A percentile compares a stretch with the other conserved stretches of the same genome.
Evolutionary conservation across 2,113 vertebrate species (phyloP).

Genomic region (Accipiter virgatus): DNA sequence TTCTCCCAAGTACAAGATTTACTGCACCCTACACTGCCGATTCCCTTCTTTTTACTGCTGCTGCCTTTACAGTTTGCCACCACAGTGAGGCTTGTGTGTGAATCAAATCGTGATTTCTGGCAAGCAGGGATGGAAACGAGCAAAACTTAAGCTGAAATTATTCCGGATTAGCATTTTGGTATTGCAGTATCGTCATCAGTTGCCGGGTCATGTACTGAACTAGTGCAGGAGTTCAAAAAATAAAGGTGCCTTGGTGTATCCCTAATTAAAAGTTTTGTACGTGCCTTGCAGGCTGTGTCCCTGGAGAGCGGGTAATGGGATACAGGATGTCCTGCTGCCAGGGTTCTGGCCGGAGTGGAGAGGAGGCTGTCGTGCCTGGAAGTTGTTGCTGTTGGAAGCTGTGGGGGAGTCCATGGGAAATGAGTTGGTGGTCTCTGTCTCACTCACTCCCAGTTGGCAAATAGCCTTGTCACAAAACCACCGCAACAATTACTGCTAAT

Average conservation of each 20-base stretch:
- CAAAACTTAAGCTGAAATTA: background rate
- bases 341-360: background rate
- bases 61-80: constrained; percentile 37
- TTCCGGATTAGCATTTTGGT: background rate
- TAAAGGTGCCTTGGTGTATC: background rate
- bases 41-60: background rate
- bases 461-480: constrained; percentile 23
- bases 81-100: constrained; percentile 21
- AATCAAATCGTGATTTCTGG: background rate
- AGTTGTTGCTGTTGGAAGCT: constrained; percentile 35
- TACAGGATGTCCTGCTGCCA: background rate
- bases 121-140: background rate
- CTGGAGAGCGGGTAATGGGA: background rate
- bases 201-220: background rate
- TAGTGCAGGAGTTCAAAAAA: background rate
- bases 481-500: constrained; percentile 40
- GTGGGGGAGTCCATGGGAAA: background rate
- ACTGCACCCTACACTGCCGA: background rate
- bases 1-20: background rate
- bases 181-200: background rate
- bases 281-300: background rate
- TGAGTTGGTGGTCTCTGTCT: constrained; percentile 35
- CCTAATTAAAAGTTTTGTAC: constrained; percentile 30
- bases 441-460: constrained; percentile 13
- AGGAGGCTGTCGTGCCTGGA: background rate